Conservation (phyloP, 2,888 invertebrate species). For the Himalopsyche anomala region DNA sequence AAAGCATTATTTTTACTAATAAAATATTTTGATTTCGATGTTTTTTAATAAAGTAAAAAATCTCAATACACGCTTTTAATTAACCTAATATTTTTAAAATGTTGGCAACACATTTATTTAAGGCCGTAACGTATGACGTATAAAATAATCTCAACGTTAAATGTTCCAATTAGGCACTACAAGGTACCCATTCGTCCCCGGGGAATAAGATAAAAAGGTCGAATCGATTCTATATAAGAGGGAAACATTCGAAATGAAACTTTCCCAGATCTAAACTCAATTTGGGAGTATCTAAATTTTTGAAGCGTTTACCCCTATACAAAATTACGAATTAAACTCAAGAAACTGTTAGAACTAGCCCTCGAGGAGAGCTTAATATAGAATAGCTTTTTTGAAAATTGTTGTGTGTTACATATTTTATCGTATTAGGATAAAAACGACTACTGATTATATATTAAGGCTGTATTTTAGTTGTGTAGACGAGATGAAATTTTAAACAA, state of each 20-base stretch:
- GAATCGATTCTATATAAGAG: slow-evolving; percentile 16
- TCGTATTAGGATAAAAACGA: neutral
- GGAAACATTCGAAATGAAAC: slow-evolving; percentile 13
- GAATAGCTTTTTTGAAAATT: neutral
- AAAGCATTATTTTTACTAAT: too few species aligned
- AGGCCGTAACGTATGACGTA: slow-evolving; percentile 25
- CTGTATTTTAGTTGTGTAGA: too few species aligned
- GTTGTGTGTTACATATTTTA: neutral
- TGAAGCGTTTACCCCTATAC: slow-evolving; percentile 12
- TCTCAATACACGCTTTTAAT: too few species aligned
- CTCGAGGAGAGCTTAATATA: neutral
- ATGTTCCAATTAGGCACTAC: slow-evolving; percentile 34
- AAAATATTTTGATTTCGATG: too few species aligned
- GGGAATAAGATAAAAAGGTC: slow-evolving; percentile 22
- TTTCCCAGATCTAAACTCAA: slow-evolving; percentile 11
- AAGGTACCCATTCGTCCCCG: slow-evolving; percentile 8
- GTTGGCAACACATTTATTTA: neutral
- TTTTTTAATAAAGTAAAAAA: too few species aligned
- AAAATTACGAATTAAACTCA: slow-evolving; percentile 5
- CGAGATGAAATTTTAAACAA: too few species aligned
- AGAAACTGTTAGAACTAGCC: slow-evolving; percentile 7
- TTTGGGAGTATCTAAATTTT: slow-evolving; percentile 14
- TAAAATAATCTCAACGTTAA: slow-evolving; percentile 26
- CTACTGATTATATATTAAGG: neutral
- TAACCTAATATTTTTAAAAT: neutral